phyloP scores from a whole-genome alignment of 2,888 invertebrate genomes.

The Cerastis rubricosa region DNA sequence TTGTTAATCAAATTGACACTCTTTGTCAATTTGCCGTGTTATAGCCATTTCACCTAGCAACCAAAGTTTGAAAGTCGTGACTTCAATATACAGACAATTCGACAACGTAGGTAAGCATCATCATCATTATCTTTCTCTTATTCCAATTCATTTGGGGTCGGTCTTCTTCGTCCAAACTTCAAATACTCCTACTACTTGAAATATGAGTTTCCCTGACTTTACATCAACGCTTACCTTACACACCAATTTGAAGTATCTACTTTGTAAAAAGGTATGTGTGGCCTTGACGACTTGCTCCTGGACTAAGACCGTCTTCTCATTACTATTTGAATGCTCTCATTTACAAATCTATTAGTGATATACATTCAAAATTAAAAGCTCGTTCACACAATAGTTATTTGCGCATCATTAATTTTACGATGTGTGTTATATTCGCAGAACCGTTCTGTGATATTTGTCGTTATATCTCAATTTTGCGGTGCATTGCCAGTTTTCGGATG shows the following conservation, averaged over 20 bases:
- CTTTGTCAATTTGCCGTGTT: background rate
- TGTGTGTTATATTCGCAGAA: slow-evolving; percentile 1
- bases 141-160: too few relatives aligned
- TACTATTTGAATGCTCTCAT: background rate
- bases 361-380: background rate
- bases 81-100: too few relatives aligned
- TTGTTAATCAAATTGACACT: background rate
- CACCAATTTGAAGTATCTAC: background rate
- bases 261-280: background rate
- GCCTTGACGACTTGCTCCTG: accelerated
- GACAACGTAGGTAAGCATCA: too few relatives aligned
- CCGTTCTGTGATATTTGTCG: background rate
- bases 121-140: too few relatives aligned
- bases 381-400: background rate
- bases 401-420: background rate
- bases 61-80: too few relatives aligned
- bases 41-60: too few relatives aligned
- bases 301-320: background rate
- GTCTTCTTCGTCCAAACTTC: too few relatives aligned
- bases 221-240: too few relatives aligned
- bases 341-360: background rate
- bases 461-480: background rate
- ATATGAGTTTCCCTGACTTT: too few relatives aligned
- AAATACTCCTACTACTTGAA: too few relatives aligned
- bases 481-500: slow-evolving; percentile 1